Evolutionary conservation across 2,797 vertebrate species (phyloP).

Genomic region (Lagocephalus sceleratus): DNA sequence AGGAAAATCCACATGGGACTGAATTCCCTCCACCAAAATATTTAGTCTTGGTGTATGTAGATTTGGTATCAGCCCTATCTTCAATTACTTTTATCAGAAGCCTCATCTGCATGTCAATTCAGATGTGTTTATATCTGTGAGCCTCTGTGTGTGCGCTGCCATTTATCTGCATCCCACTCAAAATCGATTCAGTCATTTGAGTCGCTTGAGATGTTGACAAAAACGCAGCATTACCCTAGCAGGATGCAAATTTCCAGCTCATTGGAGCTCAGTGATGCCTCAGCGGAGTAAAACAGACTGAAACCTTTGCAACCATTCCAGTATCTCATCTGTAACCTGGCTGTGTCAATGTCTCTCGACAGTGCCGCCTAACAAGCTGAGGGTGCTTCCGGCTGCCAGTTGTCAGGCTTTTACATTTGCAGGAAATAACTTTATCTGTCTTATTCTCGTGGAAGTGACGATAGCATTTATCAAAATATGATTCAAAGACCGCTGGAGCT

Average conservation of each 20-base stretch:
- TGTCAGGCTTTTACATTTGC: background rate
- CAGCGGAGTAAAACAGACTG: slow-evolving; percentile 5
- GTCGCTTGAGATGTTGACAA: slow-evolving; percentile 23
- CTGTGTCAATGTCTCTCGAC: slow-evolving; percentile 10
- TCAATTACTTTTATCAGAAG: slow-evolving; percentile 18
- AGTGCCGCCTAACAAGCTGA: background rate
- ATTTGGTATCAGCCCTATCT: slow-evolving; percentile 18
- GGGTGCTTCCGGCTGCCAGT: background rate
- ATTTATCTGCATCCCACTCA: background rate
- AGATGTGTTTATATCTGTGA: slow-evolving; percentile 2
- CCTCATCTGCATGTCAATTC: slow-evolving; percentile 21
- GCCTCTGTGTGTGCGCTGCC: background rate
- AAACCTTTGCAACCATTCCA: slow-evolving; percentile 8
- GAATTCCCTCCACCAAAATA: slow-evolving; percentile 36
- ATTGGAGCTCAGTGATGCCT: slow-evolving; percentile 22
- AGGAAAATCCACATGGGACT: slow-evolving; percentile 27
- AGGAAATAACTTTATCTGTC: background rate
- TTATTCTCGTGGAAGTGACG: background rate
- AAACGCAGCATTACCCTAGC: slow-evolving; percentile 20
- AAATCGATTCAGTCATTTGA: slow-evolving; percentile 17
- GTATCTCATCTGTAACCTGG: slow-evolving; percentile 14
- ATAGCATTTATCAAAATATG: background rate
- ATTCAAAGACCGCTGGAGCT: background rate
- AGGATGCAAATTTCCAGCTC: slow-evolving; percentile 36
- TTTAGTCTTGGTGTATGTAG: slow-evolving; percentile 19